phyloP scores from a whole-genome alignment of 1,140 invertebrate species.

The Atta cephalotes region DNA sequence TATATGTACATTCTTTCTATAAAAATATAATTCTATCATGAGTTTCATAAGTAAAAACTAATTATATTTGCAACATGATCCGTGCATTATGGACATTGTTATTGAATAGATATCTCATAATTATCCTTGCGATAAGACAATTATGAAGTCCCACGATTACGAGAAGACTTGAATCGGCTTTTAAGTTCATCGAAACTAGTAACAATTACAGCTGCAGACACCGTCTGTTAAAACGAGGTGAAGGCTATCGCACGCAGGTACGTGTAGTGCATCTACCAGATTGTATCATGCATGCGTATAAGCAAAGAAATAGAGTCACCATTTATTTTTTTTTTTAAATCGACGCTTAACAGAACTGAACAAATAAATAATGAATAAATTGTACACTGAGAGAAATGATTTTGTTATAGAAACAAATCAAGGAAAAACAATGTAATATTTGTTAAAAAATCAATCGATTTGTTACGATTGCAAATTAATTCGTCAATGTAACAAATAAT shows the following conservation, averaged over 20 bases:
- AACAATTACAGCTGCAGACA: constrained; percentile 80
- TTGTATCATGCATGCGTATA: constrained; percentile 3
- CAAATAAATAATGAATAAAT: constrained; percentile 65
- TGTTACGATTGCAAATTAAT: too few species aligned
- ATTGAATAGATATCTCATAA: constrained; percentile 11
- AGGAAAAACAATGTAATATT: too few species aligned
- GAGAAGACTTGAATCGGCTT: constrained; percentile 23
- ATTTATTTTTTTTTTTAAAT: constrained; percentile 64
- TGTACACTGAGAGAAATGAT: constrained; percentile 44
- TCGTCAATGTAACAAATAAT: too few species aligned
- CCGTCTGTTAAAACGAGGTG: constrained; percentile 84
- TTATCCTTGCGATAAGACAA: constrained; percentile 10
- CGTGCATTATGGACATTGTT: not conserved
- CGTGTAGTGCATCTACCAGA: constrained; percentile 11
- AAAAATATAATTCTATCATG: not conserved
- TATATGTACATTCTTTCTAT: not conserved
- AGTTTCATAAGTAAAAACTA: not conserved
- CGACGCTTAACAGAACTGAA: constrained; percentile 72
- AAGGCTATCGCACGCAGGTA: constrained; percentile 81
- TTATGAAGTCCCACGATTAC: not conserved
- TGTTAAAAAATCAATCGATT: too few species aligned
- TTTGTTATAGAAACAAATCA: too few species aligned
- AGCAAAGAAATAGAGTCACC: constrained; percentile 44
- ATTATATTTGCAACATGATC: not conserved
- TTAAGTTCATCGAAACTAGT: constrained; percentile 60